Evolutionary conservation across 2,888 invertebrate genomes (phyloP), one percentile per base, ranked within the genome.

Genomic region (Ormia ochracea): DNA sequence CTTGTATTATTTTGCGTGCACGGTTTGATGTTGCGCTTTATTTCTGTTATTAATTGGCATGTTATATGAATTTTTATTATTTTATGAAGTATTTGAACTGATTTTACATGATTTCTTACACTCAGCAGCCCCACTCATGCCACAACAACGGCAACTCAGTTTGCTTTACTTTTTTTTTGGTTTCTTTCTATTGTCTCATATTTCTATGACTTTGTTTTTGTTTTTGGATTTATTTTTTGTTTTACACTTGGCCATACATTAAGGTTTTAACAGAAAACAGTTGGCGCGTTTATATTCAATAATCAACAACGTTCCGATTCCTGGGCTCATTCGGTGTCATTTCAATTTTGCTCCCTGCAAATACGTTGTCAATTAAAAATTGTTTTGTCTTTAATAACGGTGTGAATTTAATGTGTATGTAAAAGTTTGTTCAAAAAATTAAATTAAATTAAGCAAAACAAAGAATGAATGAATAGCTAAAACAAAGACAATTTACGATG

Each of bases 251-350:
- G 14, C 63, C 52, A 36, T 66, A 56, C 50, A 48, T 75, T 68
- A 73, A 50, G 31, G 63, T 50, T 74, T 80, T 72, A 61, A 66
- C 66, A 48, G 48, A 75, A 72, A 74, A 63, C 59, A 69, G 78
- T 78, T 78, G 74, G 69, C 78, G 74, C 69, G 69, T 74, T 78
- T 78, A 78, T 63, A 52, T 58, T 69, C 78, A 74, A 69, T 58
- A 43, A 65, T 48, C 58, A 59, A 73, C 54, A 68, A 45, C 73
- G 61, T 61, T 48, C 5, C 21, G 4, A 23, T 61, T 43, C 3
- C 43, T 43, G 10, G 23, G 54, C 48, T 56, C 28, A 36, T 56
- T 28, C 23, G 43, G 4, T 43, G 26, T 54, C 41, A 54, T 23
- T 52, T 43, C 36, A 54, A 33, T 61, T 63, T 52, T 33, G 26